Evolutionary conservation across 2,888 invertebrate genomes (phyloP).

Genomic region (Lithophane socia): DNA sequence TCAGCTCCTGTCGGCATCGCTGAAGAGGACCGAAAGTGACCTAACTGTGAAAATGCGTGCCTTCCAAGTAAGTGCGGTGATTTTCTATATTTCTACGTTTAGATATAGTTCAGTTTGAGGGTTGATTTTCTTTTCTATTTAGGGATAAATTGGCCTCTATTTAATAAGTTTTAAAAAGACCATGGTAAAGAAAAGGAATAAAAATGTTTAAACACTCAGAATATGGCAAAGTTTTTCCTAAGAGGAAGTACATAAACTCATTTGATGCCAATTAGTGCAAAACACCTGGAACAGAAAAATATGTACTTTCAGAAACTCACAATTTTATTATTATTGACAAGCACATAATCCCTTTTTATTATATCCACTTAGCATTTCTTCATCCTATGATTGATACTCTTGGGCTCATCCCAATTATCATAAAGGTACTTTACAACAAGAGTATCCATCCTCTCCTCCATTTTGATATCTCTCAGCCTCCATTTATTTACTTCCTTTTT

Average conservation of each 20-base stretch:
- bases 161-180: not conserved
- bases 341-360: not conserved
- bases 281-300: not conserved
- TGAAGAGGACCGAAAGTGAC: slow-evolving; percentile 90
- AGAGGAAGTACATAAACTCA: not conserved
- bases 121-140: not conserved
- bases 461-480: not conserved
- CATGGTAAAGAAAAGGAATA: not conserved
- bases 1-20: slow-evolving; percentile 86
- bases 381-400: not conserved
- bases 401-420: not conserved
- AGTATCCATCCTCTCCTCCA: not conserved
- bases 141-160: too few relatives aligned
- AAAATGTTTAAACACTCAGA: not conserved
- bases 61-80: slow-evolving; percentile 84
- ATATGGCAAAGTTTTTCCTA: not conserved
- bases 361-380: not conserved
- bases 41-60: slow-evolving; percentile 81
- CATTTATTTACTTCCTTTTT: not conserved
- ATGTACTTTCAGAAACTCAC: not conserved
- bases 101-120: too few relatives aligned
- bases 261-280: not conserved
- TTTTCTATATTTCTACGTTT: not conserved
- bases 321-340: not conserved
- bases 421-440: not conserved